Percentiles rank a stretch among this genome's conserved stretches.
phyloP scores from a whole-genome alignment of 1,140 invertebrate species.

The Ruditapes philippinarum region DNA sequence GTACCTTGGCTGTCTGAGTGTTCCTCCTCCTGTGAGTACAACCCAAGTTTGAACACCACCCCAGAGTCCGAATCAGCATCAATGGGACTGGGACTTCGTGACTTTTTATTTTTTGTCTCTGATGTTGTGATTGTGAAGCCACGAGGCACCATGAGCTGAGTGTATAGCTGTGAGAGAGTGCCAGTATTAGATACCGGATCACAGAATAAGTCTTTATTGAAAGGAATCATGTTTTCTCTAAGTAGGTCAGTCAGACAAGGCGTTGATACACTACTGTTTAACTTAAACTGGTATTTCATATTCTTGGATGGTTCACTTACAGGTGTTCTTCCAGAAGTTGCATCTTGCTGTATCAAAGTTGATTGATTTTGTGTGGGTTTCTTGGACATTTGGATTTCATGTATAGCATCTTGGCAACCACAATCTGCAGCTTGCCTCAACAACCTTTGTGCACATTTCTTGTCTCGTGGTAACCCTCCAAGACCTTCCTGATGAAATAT shows the following conservation, averaged over 20 bases:
- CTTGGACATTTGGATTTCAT: slow-evolving; percentile 62
- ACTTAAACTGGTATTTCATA: neutral
- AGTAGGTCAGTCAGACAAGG: slow-evolving; percentile 66
- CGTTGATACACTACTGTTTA: slow-evolving; percentile 56
- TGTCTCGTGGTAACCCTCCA: slow-evolving; percentile 76
- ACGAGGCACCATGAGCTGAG: neutral
- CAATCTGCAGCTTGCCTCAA: slow-evolving; percentile 69
- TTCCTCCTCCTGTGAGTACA: neutral
- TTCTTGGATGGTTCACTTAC: neutral
- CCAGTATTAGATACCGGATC: slow-evolving; percentile 25
- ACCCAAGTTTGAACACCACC: slow-evolving; percentile 13
- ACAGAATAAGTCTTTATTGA: slow-evolving; percentile 5
- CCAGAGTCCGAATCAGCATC: neutral
- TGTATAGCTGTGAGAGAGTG: slow-evolving; percentile 12
- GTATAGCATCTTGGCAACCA: slow-evolving; percentile 71
- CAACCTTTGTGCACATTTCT: slow-evolving; percentile 67
- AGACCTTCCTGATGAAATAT: slow-evolving; percentile 79
- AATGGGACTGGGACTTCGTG: neutral
- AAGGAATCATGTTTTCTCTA: slow-evolving; percentile 39
- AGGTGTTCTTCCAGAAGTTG: too few relatives aligned
- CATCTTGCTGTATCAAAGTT: slow-evolving; percentile 9
- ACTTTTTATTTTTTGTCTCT: neutral
- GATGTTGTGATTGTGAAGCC: slow-evolving; percentile 5
- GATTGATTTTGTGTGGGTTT: neutral
- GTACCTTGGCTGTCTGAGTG: neutral